Percentiles rank a stretch among this genome's conserved stretches.
Conservation (phyloP, 1,140 invertebrate species). For the Formica selysi region DNA sequence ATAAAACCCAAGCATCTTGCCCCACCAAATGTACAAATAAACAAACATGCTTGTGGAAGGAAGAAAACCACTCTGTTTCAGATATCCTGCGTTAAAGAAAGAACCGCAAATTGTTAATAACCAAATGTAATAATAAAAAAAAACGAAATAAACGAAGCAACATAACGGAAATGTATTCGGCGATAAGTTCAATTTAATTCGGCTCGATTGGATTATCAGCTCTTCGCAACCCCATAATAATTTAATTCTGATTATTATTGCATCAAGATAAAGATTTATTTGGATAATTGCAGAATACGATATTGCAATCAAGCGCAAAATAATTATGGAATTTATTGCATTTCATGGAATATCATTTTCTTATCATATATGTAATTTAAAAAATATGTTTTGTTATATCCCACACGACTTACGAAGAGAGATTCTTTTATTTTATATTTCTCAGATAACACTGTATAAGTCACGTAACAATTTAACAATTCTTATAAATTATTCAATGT, state of each 20-base stretch:
- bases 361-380: not conserved
- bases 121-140: constrained; percentile 7
- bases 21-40: constrained; percentile 15
- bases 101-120: constrained; percentile 38
- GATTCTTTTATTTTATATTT: not conserved
- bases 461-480: not conserved
- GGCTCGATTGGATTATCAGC: constrained; percentile 24
- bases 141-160: constrained; percentile 35
- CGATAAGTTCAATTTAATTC: constrained; percentile 27
- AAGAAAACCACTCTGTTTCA: not conserved
- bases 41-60: constrained; percentile 23
- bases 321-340: constrained; percentile 22
- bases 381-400: not conserved
- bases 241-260: constrained; percentile 33
- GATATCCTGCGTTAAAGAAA: constrained; percentile 31
- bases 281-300: constrained; percentile 41
- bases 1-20: constrained; percentile 38
- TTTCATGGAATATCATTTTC: not conserved
- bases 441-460: not conserved
- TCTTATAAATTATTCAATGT: not conserved
- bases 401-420: not conserved
- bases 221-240: constrained; percentile 30
- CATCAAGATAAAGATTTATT: not conserved
- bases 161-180: constrained; percentile 2
- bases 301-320: constrained; percentile 33